Percentiles rank a stretch among this genome's conserved stretches.
Evolutionary conservation across 2,888 invertebrate genomes (phyloP).

Genomic region (Parnassius apollo): DNA sequence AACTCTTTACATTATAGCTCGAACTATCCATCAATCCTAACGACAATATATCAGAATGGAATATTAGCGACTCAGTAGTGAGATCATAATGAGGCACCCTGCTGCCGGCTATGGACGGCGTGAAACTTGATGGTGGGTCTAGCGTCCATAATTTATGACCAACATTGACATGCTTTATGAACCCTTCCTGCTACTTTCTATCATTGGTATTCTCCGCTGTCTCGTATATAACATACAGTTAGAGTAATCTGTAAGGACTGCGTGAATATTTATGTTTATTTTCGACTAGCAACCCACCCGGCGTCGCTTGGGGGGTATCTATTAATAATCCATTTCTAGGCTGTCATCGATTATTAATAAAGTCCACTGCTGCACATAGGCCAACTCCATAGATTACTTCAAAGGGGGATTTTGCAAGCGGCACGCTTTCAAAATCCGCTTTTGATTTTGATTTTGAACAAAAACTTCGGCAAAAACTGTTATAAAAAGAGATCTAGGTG

Average conservation of each 20-base stretch:
- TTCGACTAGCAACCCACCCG: no score
- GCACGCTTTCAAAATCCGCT: no score
- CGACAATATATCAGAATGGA: constrained; percentile 22
- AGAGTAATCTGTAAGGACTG: neutral
- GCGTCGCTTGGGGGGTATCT: no score
- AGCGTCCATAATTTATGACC: constrained; percentile 43
- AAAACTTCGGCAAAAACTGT: no score
- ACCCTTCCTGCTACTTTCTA: constrained; percentile 33
- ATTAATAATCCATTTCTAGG: no score
- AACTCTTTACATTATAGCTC: constrained; percentile 10
- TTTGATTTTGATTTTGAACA: no score
- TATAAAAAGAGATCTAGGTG: no score
- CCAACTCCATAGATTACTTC: no score
- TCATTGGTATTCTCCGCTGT: constrained; percentile 29
- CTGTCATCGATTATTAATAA: no score
- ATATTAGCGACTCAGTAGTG: constrained; percentile 41
- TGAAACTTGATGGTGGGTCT: constrained; percentile 41
- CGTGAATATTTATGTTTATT: no score
- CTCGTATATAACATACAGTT: neutral
- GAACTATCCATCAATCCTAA: constrained; percentile 30
- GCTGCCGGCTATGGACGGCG: constrained; percentile 30
- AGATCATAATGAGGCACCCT: constrained; percentile 40
- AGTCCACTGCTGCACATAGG: no score
- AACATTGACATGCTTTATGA: constrained; percentile 33
- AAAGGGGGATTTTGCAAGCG: no score